Base-by-base conservation (phyloP, 2,797 vertebrate species). In the Syngnathus acus region DNA sequence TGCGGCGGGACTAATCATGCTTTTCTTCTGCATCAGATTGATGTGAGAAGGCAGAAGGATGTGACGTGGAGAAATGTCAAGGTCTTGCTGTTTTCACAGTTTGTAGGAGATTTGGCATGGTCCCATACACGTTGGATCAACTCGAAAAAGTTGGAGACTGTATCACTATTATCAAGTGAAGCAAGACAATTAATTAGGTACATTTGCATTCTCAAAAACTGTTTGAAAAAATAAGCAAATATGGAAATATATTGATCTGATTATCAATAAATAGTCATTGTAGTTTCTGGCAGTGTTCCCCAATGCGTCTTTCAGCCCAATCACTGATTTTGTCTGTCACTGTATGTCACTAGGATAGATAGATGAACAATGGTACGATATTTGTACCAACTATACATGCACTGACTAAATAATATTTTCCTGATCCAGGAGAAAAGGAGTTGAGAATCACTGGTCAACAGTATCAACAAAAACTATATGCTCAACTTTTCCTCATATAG, bases 1-100 rank as follows among this genome's bases (percentile, higher is more conserved):
- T 83, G 84, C 79, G 76, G 79, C 75, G 80, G 75, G 71, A 78
- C 78, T 84, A 83, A 86, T 88, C 84, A 85, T 77, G 84, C 80
- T 78, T 83, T 82, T 72, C 74, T 73, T 76, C 72, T 81, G 78
- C 78, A 65, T 80, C 65, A 70, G 69, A 82, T 76, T 78, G 81
- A 87, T 82, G 73, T 67, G 77, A 85, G 78, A 72, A 76, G 76
- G 78, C 73, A 77, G 72, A 71, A 72, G 72, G 68, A 76, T 83
- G 74, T 75, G 75, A 76, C 74, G 67, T 72, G 53, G 72, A 80
- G 76, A 89, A 87, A 89, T 87, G 86, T 86, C 88, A 87, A 84
- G 81, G 80, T 85, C 82, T 80, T 78, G 72, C 76, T 32, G 43
- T 77, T 74, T 80, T 76, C 73, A 77, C 71, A 80, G 76, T 79